Evolutionary conservation across 2,113 vertebrate genomes (phyloP), one percentile per base, ranked within the genome.

Genomic region (Protobothrops mucrosquamatus): DNA sequence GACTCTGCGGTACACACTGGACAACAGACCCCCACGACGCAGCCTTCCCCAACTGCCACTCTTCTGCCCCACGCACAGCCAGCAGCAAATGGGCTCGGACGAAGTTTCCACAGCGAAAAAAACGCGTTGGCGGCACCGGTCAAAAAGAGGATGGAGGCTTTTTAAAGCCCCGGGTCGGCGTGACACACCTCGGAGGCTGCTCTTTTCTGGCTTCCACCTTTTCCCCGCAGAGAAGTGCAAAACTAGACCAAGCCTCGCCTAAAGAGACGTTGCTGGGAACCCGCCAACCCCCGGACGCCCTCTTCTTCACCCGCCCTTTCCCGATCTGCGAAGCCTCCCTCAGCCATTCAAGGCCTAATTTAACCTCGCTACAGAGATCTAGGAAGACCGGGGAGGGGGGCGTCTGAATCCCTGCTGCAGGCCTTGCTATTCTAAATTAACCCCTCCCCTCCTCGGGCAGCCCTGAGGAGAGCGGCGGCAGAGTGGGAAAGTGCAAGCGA

Each of bases 161-260:
- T 59, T 29, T 29, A 3, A 61, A 48, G 9, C 61, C 94, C 94
- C 95, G 94, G 90, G 94, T 94, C 92, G 92, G 94, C 94, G 90
- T 96, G 96, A 97, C 96, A 96, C 96, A 97, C 95, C 96, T 97
- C 96, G 95, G 95, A 93, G 95, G 96, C 95, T 93, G 94, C 95
- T 94, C 93, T 85, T 55, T 52, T 74, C 96, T 95, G 87, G 94
- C 96, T 96, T 94, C 57, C 64, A 56, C 64, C 88, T 85, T 85
- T 95, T 93, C 92, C 92, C 94, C 95, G 95, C 95, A 96, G 96
- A 97, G 96, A 96, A 96, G 95, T 96, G 93, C 93, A 94, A 95
- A 96, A 95, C 95, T 95, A 54, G 87, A 92, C 6, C 93, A 93
- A 87, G 87, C 91, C 90, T 94, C 95, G 87, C 88, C 94, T 52